Evolutionary conservation across 2,797 vertebrate genomes (phyloP).

Genomic region (Lophius americanus): DNA sequence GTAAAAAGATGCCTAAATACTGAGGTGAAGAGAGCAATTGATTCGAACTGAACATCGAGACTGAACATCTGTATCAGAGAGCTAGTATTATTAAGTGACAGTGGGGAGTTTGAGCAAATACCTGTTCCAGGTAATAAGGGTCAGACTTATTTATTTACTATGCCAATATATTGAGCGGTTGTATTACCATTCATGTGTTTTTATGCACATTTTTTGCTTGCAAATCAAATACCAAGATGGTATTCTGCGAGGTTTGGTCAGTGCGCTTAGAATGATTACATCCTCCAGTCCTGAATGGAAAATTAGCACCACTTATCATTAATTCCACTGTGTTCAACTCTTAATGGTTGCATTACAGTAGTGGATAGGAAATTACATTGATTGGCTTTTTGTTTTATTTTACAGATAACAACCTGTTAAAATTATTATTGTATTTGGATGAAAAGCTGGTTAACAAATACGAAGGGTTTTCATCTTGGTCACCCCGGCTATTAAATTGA

Average conservation of each 20-base stretch:
- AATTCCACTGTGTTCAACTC: background rate
- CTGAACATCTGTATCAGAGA: too few relatives aligned
- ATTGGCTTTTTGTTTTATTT: background rate
- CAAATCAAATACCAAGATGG: too few relatives aligned
- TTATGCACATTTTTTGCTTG: background rate
- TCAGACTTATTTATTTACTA: background rate
- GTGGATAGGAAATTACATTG: background rate
- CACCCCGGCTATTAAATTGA: background rate
- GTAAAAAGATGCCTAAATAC: too few relatives aligned
- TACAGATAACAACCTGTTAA: background rate
- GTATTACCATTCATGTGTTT: background rate
- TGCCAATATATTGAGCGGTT: background rate
- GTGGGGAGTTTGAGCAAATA: too few relatives aligned
- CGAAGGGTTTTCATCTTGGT: background rate
- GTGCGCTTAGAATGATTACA: background rate
- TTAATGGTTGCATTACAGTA: background rate
- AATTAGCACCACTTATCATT: background rate
- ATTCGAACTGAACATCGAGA: too few relatives aligned
- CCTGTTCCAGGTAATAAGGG: too few relatives aligned
- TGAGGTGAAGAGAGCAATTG: too few relatives aligned
- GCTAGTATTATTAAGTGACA: too few relatives aligned
- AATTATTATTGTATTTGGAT: background rate
- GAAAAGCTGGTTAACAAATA: background rate
- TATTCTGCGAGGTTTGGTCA: background rate
- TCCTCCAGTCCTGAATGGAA: background rate